Evolutionary conservation across 2,888 invertebrate species (phyloP).

Genomic region (Caenorhabditis sinica): DNA sequence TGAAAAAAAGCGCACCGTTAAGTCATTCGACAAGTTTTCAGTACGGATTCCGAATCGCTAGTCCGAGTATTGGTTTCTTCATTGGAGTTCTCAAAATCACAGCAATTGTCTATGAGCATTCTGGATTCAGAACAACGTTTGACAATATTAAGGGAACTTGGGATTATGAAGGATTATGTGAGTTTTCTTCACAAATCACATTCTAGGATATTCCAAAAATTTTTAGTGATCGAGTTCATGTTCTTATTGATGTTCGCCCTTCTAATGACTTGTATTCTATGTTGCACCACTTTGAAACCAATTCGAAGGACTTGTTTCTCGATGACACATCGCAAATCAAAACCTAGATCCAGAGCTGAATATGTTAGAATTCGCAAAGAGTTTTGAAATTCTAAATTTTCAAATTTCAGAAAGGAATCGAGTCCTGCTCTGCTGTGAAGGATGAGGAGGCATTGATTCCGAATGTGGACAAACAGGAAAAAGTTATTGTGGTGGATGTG

Average conservation of each 20-base stretch:
- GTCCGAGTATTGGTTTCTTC: constrained; percentile 25
- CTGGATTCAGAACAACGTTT: neutral
- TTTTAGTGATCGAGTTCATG: constrained; percentile 30
- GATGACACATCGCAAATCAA: neutral
- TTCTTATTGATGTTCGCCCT: neutral
- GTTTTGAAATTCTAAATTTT: neutral
- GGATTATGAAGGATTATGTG: constrained; percentile 24
- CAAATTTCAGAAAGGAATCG: constrained; percentile 28
- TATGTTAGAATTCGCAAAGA: constrained; percentile 24
- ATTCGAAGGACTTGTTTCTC: constrained; percentile 12
- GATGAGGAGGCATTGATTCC: constrained; percentile 27
- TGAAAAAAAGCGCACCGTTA: neutral
- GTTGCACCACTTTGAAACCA: constrained; percentile 5
- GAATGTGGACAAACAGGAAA: constrained; percentile 6
- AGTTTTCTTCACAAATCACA: neutral
- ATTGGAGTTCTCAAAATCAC: constrained; percentile 15
- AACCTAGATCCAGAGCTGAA: neutral
- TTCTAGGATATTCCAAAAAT: neutral
- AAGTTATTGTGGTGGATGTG: constrained; percentile 30
- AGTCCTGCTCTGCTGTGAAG: constrained; percentile 21
- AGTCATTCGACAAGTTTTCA: neutral
- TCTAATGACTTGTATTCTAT: neutral
- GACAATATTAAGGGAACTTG: neutral
- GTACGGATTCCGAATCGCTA: neutral
- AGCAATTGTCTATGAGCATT: constrained; percentile 1